phyloP scores from a whole-genome alignment of 2,113 vertebrate species.

The Fulica atra region DNA sequence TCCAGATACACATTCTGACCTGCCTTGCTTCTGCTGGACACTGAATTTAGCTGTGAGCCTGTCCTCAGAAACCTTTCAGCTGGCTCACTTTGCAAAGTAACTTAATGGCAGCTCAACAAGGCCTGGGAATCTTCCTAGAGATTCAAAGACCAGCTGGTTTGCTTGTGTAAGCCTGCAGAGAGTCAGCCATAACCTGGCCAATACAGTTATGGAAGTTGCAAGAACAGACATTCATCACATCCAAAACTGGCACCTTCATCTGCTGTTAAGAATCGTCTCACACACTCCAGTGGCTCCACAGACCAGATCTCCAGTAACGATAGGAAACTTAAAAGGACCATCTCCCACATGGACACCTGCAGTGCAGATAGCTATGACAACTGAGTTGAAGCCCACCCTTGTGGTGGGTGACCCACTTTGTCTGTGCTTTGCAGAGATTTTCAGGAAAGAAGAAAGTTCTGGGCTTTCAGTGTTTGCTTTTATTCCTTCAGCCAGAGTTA shows the following conservation, averaged over 20 bases:
- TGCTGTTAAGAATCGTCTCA: rapidly evolving
- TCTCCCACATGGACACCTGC: rapidly evolving
- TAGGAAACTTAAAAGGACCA: neutral
- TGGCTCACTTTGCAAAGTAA: neutral
- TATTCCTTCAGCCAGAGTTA: neutral
- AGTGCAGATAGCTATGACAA: neutral
- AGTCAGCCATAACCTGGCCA: neutral
- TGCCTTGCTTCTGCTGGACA: neutral
- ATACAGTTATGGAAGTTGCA: neutral
- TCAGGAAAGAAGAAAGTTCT: neutral
- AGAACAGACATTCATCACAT: neutral
- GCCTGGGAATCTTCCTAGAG: neutral
- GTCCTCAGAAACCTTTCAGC: neutral
- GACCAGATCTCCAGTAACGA: neutral
- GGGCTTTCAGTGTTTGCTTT: neutral
- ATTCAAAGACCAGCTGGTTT: neutral
- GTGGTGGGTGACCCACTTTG: neutral
- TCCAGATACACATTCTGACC: neutral
- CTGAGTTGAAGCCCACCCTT: neutral
- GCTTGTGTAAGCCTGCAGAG: neutral
- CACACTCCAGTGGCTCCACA: no score
- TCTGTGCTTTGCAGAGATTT: neutral
- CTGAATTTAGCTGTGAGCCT: neutral
- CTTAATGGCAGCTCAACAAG: neutral
- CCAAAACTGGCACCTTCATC: neutral